phyloP scores from a whole-genome alignment of 2,888 invertebrate species.

The Synanthedon vespiformis region DNA sequence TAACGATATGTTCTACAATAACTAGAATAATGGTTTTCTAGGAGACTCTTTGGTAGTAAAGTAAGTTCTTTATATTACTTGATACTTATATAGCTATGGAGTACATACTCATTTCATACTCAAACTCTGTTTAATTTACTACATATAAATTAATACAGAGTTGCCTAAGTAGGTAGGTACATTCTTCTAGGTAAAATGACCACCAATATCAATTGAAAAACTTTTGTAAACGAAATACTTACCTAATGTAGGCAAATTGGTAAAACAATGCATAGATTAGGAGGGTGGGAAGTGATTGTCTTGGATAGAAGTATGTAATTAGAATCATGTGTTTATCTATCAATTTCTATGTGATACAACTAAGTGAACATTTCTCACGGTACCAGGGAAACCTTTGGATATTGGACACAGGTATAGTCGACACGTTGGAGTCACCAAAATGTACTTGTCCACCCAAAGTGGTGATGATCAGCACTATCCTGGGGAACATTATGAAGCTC shows the following conservation, averaged over 20 bases:
- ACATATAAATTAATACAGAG: too few species aligned
- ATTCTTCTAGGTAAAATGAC: neutral
- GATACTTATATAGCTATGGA: too few species aligned
- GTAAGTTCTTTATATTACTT: too few species aligned
- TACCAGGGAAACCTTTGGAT: constrained; percentile 78
- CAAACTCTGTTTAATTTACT: too few species aligned
- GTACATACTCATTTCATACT: too few species aligned
- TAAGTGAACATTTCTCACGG: constrained; percentile 3
- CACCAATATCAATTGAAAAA: neutral
- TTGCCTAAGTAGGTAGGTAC: too few species aligned
- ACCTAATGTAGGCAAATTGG: neutral
- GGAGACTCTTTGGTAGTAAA: too few species aligned
- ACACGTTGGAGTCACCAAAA: constrained; percentile 74
- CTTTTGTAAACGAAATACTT: neutral
- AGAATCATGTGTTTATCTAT: neutral
- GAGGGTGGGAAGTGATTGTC: neutral
- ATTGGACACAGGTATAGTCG: constrained; percentile 77
- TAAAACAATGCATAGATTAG: neutral
- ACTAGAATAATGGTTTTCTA: too few species aligned
- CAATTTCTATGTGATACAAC: neutral
- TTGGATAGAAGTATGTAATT: neutral
- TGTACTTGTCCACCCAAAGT: constrained; percentile 78
- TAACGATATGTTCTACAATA: too few species aligned
- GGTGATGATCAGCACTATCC: constrained; percentile 70
- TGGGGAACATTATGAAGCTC: constrained; percentile 72